Evolutionary conservation across 2,113 vertebrate species (phyloP).

Genomic region (Euleptes europaea): DNA sequence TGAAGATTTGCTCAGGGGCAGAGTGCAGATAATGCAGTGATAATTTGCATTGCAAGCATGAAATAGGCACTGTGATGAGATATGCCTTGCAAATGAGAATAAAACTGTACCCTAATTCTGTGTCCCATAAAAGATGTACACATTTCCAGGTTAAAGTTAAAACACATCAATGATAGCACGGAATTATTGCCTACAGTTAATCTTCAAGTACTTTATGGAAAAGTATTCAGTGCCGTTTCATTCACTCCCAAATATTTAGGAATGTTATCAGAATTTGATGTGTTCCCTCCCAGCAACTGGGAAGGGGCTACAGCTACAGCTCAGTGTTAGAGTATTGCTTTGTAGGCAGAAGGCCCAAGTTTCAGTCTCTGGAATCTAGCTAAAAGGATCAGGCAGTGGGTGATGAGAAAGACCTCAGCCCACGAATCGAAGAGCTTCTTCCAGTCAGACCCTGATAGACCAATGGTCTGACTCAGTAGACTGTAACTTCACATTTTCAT

Average conservation of each 20-base stretch:
- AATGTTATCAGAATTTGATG: too few relatives aligned
- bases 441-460: too few relatives aligned
- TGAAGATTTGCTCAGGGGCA: background rate
- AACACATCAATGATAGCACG: background rate
- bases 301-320: too few relatives aligned
- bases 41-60: slow-evolving; percentile 16
- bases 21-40: background rate
- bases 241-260: background rate
- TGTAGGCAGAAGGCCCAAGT: too few relatives aligned
- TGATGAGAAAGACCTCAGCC: too few relatives aligned
- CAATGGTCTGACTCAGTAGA: too few relatives aligned
- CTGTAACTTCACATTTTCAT: too few relatives aligned
- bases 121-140: slow-evolving; percentile 6
- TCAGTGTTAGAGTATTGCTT: too few relatives aligned
- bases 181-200: background rate
- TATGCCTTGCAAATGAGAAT: slow-evolving; percentile 20
- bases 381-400: too few relatives aligned
- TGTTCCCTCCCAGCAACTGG: too few relatives aligned
- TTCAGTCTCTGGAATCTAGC: too few relatives aligned
- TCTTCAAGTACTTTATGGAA: background rate
- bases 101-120: slow-evolving; percentile 1
- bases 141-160: background rate
- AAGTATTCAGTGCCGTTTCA: background rate
- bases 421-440: too few relatives aligned
- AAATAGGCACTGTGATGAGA: background rate